A percentile compares a stretch with the other conserved stretches of the same genome.
These are phyloP conservation scores for Choloepus hoffmanni DNA, from an alignment of 2,113 vertebrate genomes.

Conservation along the genomic window DNA sequence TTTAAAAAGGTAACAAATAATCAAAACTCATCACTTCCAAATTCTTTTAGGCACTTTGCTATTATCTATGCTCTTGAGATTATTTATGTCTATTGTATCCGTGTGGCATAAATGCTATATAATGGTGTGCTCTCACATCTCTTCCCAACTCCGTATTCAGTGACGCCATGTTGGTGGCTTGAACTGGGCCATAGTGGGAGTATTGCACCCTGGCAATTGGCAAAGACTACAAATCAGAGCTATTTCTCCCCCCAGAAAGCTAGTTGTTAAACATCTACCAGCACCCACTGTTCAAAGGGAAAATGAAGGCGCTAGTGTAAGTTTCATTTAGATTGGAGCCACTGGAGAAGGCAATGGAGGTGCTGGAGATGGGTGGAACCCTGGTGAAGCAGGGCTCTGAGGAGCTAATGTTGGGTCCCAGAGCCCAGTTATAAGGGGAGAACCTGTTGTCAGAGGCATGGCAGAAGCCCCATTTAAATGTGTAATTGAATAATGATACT, in stretches of 20 bases:
- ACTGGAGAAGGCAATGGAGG: neutral
- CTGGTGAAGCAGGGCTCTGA: neutral
- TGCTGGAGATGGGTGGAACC: neutral
- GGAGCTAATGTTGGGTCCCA: neutral
- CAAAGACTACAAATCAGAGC: neutral
- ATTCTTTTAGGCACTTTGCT: neutral
- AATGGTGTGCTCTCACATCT: accelerated
- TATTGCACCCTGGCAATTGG: neutral
- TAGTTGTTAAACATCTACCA: neutral
- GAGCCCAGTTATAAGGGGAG: neutral
- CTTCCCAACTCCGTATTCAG: neutral
- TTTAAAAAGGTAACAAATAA: neutral
- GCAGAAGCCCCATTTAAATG: neutral
- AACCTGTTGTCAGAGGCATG: accelerated
- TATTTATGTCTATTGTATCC: too few relatives aligned
- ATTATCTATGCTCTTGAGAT: neutral
- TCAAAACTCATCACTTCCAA: neutral
- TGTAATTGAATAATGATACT: neutral
- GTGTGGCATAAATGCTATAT: neutral
- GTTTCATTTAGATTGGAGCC: neutral
- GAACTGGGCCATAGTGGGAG: neutral
- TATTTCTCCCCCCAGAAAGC: neutral
- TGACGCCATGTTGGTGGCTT: neutral
- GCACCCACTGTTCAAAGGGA: neutral
- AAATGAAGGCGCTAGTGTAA: neutral